Evolutionary conservation across 2,797 vertebrate genomes (phyloP), one percentile per base, ranked within the genome.

Genomic region (Rachycentron canadum): DNA sequence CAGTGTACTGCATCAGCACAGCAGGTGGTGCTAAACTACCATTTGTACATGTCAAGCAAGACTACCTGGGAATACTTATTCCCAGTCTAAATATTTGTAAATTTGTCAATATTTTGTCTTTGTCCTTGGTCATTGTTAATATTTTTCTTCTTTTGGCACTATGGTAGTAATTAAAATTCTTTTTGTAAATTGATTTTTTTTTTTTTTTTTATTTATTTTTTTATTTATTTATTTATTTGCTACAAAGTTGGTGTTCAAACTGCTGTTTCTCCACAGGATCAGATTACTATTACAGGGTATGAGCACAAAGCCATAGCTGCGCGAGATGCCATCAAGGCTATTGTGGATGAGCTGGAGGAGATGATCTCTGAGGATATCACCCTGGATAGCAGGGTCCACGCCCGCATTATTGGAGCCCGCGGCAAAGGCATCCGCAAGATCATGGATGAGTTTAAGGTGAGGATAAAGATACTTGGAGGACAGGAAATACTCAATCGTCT

Each of bases 391-490:
- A 96, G 96, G 7, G 97, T 99, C 43, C 98, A 99, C 0, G 98
- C 98, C 2, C 97, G 98, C 79, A 97, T 99, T 78, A 99, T 99
- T 0, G 98, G 98, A 0, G 98, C 96, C 17, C 97, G 98, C 0
- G 98, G 98, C 67, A 99, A 99, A 91, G 98, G 97, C 88, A 98
- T 99, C 89, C 98, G 97, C 78, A 99, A 96, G 88, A 97, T 99
- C 93, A 99, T 99, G 98, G 98, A 99, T 34, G 98, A 99, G 75
- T 99, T 98, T 93, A 99, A 99, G 96, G 98, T 98, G 83, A 92
- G 93, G 0, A 5, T 28, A 5, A 92, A 93, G 0, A 5, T 28
- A 3, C 36, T 16, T 19, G 13, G 8, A 43, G 53, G 34, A 78
- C 1, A 4, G n/a, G 25, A 2, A 7, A n/a, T 16, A 7, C 17